Conservation (phyloP, 2,113 vertebrate genomes). For the Elanus axillaris region DNA sequence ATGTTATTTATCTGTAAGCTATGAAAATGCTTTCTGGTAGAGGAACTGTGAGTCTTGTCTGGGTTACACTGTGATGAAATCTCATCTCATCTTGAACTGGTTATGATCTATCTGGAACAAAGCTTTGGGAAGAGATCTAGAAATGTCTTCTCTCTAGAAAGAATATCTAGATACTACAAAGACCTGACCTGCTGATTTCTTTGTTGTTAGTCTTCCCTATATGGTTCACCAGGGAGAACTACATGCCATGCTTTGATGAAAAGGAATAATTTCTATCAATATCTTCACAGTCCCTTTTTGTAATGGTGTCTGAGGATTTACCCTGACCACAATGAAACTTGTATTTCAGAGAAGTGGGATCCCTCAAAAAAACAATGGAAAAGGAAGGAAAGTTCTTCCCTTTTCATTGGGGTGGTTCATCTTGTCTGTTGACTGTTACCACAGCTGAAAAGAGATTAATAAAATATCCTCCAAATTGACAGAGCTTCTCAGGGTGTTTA, state of each 20-base stretch:
- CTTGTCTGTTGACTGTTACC: conserved; percentile 1
- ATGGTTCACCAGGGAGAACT: background rate
- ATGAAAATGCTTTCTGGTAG: background rate
- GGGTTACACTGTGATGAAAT: background rate
- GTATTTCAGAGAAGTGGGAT: background rate
- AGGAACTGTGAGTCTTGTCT: background rate
- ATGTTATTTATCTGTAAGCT: background rate
- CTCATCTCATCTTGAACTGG: background rate
- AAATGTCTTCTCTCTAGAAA: background rate
- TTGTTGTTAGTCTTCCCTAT: background rate
- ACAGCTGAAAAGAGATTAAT: background rate
- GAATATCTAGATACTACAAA: background rate
- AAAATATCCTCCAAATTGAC: background rate
- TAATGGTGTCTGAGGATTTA: background rate
- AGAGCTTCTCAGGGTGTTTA: background rate
- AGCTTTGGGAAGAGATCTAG: background rate
- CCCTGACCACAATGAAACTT: background rate
- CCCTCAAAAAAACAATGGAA: background rate
- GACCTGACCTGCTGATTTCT: background rate
- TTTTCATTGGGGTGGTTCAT: background rate
- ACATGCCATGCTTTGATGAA: background rate
- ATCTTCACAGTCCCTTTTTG: background rate
- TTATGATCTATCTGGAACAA: background rate
- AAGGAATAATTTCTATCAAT: background rate
- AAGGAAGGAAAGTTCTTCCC: background rate